A percentile compares a stretch with the other conserved stretches of the same genome.
phyloP scores from a whole-genome alignment of 2,888 invertebrate species.

The Malacosoma neustria region DNA sequence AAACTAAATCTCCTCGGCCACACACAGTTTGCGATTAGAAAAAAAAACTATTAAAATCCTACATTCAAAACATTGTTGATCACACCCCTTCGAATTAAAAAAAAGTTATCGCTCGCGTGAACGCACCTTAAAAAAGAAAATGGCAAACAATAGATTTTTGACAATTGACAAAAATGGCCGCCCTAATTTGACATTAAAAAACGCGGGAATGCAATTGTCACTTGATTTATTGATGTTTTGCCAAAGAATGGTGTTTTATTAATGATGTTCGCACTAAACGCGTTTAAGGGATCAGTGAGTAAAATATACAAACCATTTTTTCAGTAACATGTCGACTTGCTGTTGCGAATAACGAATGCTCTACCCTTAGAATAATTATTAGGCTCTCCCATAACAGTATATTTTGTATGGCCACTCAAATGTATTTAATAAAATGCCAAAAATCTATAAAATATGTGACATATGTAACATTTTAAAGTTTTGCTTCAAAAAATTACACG shows the following conservation, averaged over 20 bases:
- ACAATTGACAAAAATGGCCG: conserved; percentile 56
- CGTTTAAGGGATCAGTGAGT: conserved; percentile 10
- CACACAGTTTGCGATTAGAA: conserved; percentile 30
- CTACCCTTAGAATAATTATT: too few species aligned
- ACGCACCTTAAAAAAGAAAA: conserved; percentile 44
- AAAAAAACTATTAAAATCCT: conserved; percentile 21
- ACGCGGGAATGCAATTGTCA: conserved; percentile 65
- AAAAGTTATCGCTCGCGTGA: conserved; percentile 47
- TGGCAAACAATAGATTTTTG: conserved; percentile 33
- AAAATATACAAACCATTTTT: background rate
- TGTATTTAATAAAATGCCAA: too few species aligned
- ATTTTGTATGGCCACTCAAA: too few species aligned
- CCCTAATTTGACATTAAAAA: conserved; percentile 69
- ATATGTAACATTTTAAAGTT: too few species aligned
- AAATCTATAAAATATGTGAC: too few species aligned
- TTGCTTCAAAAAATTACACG: too few species aligned
- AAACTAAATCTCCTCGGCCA: conserved; percentile 39
- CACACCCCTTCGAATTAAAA: conserved; percentile 49
- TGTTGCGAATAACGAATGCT: too few species aligned
- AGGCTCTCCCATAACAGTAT: too few species aligned
- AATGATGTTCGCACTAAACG: conserved; percentile 39
- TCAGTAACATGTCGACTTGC: too few species aligned
- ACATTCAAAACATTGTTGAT: conserved; percentile 19
- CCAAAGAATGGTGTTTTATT: conserved; percentile 50
- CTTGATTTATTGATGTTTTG: conserved; percentile 67